Percentiles rank a stretch among this genome's conserved stretches.
Evolutionary conservation across 2,888 invertebrate genomes (phyloP).

Genomic region (Gerris lacustris): DNA sequence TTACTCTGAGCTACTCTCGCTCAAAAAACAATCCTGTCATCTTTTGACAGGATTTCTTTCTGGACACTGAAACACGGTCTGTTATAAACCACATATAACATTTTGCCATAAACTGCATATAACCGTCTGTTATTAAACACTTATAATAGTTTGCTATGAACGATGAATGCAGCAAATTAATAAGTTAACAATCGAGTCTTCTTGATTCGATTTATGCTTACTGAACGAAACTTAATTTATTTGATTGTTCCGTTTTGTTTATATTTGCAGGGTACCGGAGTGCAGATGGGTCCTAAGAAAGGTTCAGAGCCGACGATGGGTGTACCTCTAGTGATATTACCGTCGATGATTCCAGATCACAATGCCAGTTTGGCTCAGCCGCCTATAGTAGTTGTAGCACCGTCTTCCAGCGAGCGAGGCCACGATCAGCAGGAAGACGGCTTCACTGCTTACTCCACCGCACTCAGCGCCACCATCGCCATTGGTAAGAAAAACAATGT

Average conservation of each 20-base stretch:
- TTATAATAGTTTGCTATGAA: too few species aligned
- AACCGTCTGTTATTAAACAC: too few species aligned
- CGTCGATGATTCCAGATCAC: conserved; percentile 29
- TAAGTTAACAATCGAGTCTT: too few species aligned
- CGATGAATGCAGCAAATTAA: too few species aligned
- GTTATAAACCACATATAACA: too few species aligned
- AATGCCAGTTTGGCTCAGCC: conserved; percentile 33
- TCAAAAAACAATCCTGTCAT: too few species aligned
- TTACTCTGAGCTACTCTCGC: too few species aligned
- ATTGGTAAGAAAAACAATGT: conserved; percentile 62
- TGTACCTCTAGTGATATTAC: background rate
- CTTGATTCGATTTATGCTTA: too few species aligned
- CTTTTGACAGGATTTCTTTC: too few species aligned
- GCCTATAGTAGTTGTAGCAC: conserved; percentile 32
- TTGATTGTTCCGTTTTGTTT: background rate
- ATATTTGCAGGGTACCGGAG: background rate
- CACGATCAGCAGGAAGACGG: conserved; percentile 52
- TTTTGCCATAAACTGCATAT: too few species aligned
- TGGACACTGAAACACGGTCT: too few species aligned
- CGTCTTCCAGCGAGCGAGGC: conserved; percentile 33
- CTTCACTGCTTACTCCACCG: conserved; percentile 81
- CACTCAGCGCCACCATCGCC: conserved; percentile 82
- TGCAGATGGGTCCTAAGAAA: background rate
- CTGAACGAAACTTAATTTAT: too few species aligned
- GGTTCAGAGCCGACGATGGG: background rate